phyloP scores from a whole-genome alignment of 2,797 vertebrate genomes.

The Tiaroga cobitis region DNA sequence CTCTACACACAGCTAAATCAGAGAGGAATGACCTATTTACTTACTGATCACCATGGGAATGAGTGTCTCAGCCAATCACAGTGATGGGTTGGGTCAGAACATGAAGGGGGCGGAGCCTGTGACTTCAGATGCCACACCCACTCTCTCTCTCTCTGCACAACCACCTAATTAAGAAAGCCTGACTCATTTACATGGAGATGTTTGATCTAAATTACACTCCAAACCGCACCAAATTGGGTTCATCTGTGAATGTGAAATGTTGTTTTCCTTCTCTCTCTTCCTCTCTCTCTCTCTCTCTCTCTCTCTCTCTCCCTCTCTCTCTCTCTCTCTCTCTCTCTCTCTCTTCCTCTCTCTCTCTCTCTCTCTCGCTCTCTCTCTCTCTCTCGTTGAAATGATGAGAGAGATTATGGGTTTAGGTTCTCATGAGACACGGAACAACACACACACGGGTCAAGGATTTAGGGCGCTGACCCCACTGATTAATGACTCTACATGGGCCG shows the following conservation, averaged over 20 bases:
- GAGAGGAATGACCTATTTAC: constrained; percentile 95
- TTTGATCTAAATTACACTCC: constrained; percentile 99
- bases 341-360: constrained; percentile 27
- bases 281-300: constrained; percentile 32
- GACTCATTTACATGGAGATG: constrained; percentile 98
- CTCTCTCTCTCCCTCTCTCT: constrained; percentile 36
- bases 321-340: constrained; percentile 64
- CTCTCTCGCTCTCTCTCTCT: constrained; percentile 39
- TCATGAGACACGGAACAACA: constrained; percentile 81
- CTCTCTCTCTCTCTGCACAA: constrained; percentile 78
- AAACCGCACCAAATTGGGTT: constrained; percentile 99
- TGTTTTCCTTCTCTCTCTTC: constrained; percentile 68
- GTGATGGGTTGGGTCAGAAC: constrained; percentile 39
- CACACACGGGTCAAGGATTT: constrained; percentile 42
- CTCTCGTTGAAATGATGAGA: constrained; percentile 93
- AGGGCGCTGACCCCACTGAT: constrained; percentile 55
- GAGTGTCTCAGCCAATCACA: constrained; percentile 80
- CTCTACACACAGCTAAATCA: constrained; percentile 92
- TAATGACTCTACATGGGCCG: background rate
- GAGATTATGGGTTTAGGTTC: constrained; percentile 89
- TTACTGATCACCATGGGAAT: constrained; percentile 88
- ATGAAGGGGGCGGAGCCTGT: constrained; percentile 64
- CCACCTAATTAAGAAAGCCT: constrained; percentile 99
- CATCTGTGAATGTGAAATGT: constrained; percentile 97
- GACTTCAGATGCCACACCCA: constrained; percentile 86